A percentile compares a stretch with the other conserved stretches of the same genome.
phyloP scores from a whole-genome alignment of 2,797 vertebrate species.

The Molossus alvarezi region DNA sequence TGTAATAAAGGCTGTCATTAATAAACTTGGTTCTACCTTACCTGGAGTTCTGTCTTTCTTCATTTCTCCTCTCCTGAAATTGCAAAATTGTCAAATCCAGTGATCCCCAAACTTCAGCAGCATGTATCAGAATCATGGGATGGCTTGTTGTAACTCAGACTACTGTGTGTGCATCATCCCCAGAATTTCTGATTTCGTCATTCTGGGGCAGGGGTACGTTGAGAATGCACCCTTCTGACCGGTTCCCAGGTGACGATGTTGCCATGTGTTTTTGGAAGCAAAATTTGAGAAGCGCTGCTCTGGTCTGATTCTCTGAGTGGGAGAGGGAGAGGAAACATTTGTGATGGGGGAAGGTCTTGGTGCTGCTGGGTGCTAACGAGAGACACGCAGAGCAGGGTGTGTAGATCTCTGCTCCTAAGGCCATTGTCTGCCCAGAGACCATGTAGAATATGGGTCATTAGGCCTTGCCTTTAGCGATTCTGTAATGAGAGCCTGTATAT shows the following conservation, averaged over 20 bases:
- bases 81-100: background rate
- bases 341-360: background rate
- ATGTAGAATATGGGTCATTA: background rate
- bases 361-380: background rate
- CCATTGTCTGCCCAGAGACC: background rate
- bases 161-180: background rate
- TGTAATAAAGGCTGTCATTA: constrained; percentile 88
- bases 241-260: background rate
- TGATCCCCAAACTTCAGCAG: background rate
- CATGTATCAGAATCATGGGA: background rate
- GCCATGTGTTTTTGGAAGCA: background rate
- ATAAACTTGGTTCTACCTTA: constrained; percentile 89
- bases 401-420: background rate
- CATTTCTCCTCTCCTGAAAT: constrained; percentile 43
- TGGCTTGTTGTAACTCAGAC: too few relatives aligned
- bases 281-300: background rate
- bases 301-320: background rate
- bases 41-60: constrained; percentile 82
- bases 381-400: background rate
- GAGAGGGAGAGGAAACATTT: too few relatives aligned
- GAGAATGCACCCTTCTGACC: background rate
- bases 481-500: background rate
- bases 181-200: background rate
- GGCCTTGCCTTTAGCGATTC: background rate
- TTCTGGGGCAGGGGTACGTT: rapidly evolving